These are phyloP conservation scores for Tinea trinotella DNA, from an alignment of 2,888 invertebrate species.

Conservation along the genomic window DNA sequence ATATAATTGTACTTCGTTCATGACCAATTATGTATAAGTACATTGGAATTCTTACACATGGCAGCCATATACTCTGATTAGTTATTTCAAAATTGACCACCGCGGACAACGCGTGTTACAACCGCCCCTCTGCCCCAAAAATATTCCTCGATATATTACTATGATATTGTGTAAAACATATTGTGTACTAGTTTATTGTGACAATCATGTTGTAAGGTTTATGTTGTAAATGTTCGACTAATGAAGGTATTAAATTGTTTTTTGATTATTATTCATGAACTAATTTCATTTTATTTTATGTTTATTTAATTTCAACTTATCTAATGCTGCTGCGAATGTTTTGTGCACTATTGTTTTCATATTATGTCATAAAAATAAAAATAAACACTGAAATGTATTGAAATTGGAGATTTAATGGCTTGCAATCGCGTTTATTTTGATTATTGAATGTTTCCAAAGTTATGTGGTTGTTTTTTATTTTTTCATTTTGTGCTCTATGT, in stretches of 20 bases:
- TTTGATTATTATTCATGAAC: background rate
- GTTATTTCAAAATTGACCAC: slow-evolving; percentile 62
- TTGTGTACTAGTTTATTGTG: background rate
- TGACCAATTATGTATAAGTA: too few species aligned
- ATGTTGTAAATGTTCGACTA: background rate
- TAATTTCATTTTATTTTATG: background rate
- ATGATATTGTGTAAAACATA: background rate
- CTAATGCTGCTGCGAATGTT: background rate
- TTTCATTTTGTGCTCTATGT: too few species aligned
- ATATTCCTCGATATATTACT: background rate
- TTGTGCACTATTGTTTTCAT: background rate
- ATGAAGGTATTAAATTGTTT: background rate
- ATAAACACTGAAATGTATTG: too few species aligned
- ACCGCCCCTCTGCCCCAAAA: slow-evolving; percentile 20
- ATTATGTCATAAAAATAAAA: too few species aligned
- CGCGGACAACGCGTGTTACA: slow-evolving; percentile 45
- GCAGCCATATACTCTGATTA: background rate
- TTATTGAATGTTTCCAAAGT: too few species aligned
- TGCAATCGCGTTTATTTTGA: too few species aligned
- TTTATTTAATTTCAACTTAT: too few species aligned
- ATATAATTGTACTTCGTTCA: too few species aligned
- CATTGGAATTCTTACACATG: background rate
- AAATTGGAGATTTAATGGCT: too few species aligned
- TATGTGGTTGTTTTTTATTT: too few species aligned
- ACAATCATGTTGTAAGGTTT: background rate